phyloP scores from a whole-genome alignment of 1,140 invertebrate genomes.

The Caenorhabditis briggsae region DNA sequence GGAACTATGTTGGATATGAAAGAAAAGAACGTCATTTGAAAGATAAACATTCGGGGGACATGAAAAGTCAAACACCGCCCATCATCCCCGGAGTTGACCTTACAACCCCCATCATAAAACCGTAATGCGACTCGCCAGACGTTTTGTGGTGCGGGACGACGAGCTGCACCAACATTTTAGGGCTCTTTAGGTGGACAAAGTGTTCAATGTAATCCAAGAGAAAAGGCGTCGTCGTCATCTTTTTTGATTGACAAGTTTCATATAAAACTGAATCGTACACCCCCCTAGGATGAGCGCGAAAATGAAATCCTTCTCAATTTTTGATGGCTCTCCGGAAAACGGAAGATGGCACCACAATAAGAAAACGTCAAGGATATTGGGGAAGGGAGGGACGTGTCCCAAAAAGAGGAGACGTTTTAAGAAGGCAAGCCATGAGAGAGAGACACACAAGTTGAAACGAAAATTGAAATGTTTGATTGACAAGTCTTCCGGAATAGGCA shows the following conservation, averaged over 20 bases:
- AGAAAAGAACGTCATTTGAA: too few species aligned
- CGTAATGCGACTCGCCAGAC: conserved; percentile 42
- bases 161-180: conserved; percentile 1
- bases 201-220: too few species aligned
- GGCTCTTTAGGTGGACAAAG: background rate
- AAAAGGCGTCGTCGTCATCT: too few species aligned
- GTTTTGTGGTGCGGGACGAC: background rate
- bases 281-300: background rate
- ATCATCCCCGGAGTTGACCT: background rate
- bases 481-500: conserved; percentile 46
- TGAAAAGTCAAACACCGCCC: background rate
- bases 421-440: conserved; percentile 43
- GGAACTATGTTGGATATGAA: too few species aligned
- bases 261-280: background rate
- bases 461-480: conserved; percentile 56
- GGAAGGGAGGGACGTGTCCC: background rate
- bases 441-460: conserved; percentile 47
- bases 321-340: background rate
- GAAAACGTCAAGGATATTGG: background rate
- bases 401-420: conserved; percentile 21
- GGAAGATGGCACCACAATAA: background rate
- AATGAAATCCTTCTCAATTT: background rate
- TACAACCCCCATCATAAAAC: background rate
- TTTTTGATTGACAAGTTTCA: conserved; percentile 32
- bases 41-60: background rate